These are phyloP conservation scores for Battus philenor DNA, from an alignment of 1,140 invertebrate genomes.

Conservation along the genomic window DNA sequence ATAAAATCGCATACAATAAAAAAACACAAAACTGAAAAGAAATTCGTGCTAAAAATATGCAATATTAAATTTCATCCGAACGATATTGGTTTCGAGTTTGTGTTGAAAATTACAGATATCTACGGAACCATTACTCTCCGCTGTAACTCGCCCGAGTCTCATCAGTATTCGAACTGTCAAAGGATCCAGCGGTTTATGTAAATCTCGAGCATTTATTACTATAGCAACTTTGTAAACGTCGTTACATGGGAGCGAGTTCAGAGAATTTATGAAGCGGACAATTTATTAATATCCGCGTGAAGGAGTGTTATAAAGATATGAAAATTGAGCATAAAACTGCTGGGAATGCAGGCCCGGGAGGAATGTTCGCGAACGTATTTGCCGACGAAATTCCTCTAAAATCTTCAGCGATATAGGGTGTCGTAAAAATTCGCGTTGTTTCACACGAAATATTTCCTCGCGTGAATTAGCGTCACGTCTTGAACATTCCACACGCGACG, in stretches of 20 bases:
- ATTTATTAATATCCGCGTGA: conserved; percentile 38
- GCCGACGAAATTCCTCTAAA: conserved; percentile 6
- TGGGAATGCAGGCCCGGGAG: background rate
- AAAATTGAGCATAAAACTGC: conserved; percentile 13
- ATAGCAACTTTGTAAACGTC: conserved; percentile 37
- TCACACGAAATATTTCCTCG: conserved; percentile 49
- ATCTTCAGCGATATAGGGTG: conserved; percentile 17
- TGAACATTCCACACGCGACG: conserved; percentile 47
- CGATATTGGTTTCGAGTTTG: conserved; percentile 20
- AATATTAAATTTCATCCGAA: conserved; percentile 1
- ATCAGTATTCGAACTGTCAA: conserved; percentile 50
- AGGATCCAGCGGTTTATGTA: conserved; percentile 48
- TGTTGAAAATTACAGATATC: conserved; percentile 37
- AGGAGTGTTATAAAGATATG: conserved; percentile 24
- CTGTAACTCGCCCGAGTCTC: conserved; percentile 30
- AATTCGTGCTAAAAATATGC: conserved; percentile 5
- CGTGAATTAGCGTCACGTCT: conserved; percentile 56
- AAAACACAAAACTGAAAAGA: conserved; percentile 15
- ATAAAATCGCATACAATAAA: background rate
- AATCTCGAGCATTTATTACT: conserved; percentile 52
- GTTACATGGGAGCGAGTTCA: conserved; percentile 23
- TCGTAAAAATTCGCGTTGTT: conserved; percentile 40
- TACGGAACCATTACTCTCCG: conserved; percentile 27
- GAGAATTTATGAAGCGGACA: conserved; percentile 34
- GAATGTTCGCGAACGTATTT: conserved; percentile 1